These are phyloP conservation scores for Echiichthys vipera DNA, from an alignment of 2,797 vertebrate genomes.

Conservation along the genomic window DNA sequence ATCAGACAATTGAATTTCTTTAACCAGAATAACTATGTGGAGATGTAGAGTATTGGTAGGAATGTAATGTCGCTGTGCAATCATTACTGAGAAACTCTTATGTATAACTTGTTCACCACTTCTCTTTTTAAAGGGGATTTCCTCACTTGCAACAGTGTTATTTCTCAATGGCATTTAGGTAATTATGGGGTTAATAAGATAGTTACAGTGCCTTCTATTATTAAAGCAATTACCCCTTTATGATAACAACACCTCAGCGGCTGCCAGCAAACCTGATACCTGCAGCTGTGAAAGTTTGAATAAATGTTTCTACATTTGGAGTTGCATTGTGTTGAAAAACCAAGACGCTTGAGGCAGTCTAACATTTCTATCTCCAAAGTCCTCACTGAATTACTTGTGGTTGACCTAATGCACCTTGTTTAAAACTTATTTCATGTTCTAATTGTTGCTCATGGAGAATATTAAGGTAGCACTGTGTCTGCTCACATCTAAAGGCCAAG, in stretches of 20 bases:
- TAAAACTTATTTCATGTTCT: slow-evolving; percentile 67
- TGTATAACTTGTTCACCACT: not conserved
- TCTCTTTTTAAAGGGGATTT: slow-evolving; percentile 38
- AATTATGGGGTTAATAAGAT: slow-evolving; percentile 35
- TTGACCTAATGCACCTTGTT: slow-evolving; percentile 55
- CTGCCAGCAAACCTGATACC: slow-evolving; percentile 10
- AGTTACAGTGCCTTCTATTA: slow-evolving; percentile 17
- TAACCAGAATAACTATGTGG: not conserved
- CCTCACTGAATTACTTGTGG: slow-evolving; percentile 53
- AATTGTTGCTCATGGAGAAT: slow-evolving; percentile 55
- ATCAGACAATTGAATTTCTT: not conserved
- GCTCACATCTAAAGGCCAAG: slow-evolving; percentile 57
- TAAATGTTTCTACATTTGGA: slow-evolving; percentile 18
- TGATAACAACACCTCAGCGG: slow-evolving; percentile 20
- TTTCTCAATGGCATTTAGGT: slow-evolving; percentile 46
- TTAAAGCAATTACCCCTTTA: slow-evolving; percentile 27
- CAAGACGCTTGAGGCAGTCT: slow-evolving; percentile 23
- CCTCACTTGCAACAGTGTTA: slow-evolving; percentile 9
- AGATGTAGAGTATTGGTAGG: not conserved
- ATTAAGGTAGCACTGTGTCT: slow-evolving; percentile 16
- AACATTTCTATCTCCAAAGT: slow-evolving; percentile 35
- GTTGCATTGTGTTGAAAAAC: slow-evolving; percentile 1
- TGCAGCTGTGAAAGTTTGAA: slow-evolving; percentile 8
- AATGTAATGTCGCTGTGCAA: not conserved
- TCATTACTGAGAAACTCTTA: slow-evolving; percentile 4